Base-by-base conservation (phyloP, 2,113 vertebrate genomes). In the Notarius lentiginosus region DNA sequence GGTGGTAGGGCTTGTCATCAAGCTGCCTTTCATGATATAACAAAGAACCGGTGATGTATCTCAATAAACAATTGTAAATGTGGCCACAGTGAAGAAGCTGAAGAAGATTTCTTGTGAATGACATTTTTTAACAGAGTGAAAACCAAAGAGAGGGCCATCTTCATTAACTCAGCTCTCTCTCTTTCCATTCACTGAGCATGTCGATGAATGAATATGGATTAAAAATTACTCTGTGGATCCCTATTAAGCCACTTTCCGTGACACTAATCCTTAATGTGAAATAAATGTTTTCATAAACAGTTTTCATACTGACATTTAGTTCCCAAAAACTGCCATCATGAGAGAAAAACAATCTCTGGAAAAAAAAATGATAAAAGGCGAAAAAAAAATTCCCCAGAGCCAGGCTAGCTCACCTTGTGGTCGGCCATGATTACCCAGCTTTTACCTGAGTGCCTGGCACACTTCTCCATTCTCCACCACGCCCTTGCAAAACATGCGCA, bases 231-330 rank as follows among this genome's bases (percentile, higher is more conserved):
- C 65, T n/a, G 79, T 88, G 92, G 85, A 88, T 88, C 87, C 93
- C 66, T 85, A 93, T 91, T 90, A 93, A 93, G 93, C 91, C 87
- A 88, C 77, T 87, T 89, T 91, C 92, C 92, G 92, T 90, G 92
- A 93, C 93, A 89, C 89, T 91, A 89, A 92, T 93, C 91, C 93
- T 93, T 91, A 94, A 95, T 92, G 95, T 92, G 92, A 94, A 93
- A 94, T 93, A 90, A 94, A 93, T 82, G 87, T 92, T 91, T 92
- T 91, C 60, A 61, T 91, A 92, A 92, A 89, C 89, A 88, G 88
- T 79, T 82, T 30, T 82, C 51, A 53, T 92, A 89, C 92, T 82
- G 90, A 94, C 92, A 92, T 94, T 94, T 94, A 91, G 94, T 94
- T 95, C 91, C 94, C 94, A 93, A 91, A 92, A 93, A 90, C 75